A percentile compares a stretch with the other conserved stretches of the same genome.
phyloP scores from a whole-genome alignment of 2,113 vertebrate genomes.

The Gymnobelideus leadbeateri region DNA sequence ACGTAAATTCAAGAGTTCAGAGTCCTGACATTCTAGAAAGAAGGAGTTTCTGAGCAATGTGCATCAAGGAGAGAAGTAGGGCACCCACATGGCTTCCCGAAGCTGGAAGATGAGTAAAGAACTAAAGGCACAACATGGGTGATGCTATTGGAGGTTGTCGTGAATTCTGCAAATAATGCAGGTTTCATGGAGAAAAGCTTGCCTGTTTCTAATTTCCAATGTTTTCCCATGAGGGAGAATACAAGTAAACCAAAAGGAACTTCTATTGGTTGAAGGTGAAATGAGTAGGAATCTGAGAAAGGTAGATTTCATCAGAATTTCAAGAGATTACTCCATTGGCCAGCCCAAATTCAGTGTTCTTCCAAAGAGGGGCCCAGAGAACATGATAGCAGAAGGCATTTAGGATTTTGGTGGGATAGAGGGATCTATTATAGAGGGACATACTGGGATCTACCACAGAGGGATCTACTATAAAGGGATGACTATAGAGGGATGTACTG shows the following conservation, averaged over 20 bases:
- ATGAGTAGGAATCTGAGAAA: no score
- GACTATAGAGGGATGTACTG: no score
- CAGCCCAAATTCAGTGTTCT: no score
- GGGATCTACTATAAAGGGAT: no score
- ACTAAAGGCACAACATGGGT: neutral
- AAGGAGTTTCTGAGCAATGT: neutral
- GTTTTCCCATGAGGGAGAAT: neutral
- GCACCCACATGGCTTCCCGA: neutral
- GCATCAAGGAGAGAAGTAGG: neutral
- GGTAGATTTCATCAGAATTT: no score
- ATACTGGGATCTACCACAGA: no score
- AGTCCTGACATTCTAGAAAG: neutral
- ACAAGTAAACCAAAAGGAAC: neutral
- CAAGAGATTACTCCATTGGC: no score
- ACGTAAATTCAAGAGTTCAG: no score
- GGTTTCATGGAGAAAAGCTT: neutral
- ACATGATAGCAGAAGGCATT: no score
- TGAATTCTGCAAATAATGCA: neutral
- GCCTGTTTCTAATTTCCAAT: neutral
- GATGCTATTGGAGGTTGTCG: no score
- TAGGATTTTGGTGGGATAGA: neutral
- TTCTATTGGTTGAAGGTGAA: neutral
- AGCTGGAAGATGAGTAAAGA: neutral
- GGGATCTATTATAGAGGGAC: no score
- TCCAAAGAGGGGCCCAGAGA: no score